Percentiles rank a stretch among this genome's conserved stretches.
phyloP scores from a whole-genome alignment of 2,113 vertebrate species.

The Chamaea fasciata region DNA sequence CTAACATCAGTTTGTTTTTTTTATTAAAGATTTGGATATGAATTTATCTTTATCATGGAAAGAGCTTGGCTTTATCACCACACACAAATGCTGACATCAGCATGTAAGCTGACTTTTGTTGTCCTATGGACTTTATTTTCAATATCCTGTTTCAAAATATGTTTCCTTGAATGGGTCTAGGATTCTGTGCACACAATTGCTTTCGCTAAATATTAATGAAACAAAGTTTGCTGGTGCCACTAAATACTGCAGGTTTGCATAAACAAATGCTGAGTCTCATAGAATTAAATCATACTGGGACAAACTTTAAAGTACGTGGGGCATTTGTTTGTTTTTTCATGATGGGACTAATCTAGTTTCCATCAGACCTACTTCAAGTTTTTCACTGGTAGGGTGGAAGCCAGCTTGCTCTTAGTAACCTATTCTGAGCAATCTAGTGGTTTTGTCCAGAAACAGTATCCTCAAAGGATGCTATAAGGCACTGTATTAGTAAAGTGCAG shows the following conservation, averaged over 20 bases:
- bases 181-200: slow-evolving; percentile 45
- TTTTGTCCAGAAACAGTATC: background rate
- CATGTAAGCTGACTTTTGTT: slow-evolving; percentile 62
- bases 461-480: background rate
- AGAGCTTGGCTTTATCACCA: slow-evolving; percentile 67
- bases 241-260: background rate
- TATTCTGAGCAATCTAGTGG: background rate
- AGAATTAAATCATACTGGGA: background rate
- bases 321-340: background rate
- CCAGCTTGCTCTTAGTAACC: background rate
- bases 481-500: background rate
- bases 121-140: slow-evolving; percentile 67
- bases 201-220: slow-evolving; percentile 50
- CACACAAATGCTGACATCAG: slow-evolving; percentile 68
- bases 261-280: background rate
- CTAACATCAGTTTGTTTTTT: slow-evolving; percentile 53
- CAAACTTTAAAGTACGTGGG: background rate
- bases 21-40: slow-evolving; percentile 77
- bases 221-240: slow-evolving; percentile 30
- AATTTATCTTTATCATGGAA: slow-evolving; percentile 77
- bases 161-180: slow-evolving; percentile 26
- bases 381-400: background rate
- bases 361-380: background rate
- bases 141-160: slow-evolving; percentile 75
- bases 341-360: background rate